Percentiles rank a stretch among this genome's conserved stretches.
phyloP scores from a whole-genome alignment of 1,140 invertebrate species.

The Heterodera carotae region DNA sequence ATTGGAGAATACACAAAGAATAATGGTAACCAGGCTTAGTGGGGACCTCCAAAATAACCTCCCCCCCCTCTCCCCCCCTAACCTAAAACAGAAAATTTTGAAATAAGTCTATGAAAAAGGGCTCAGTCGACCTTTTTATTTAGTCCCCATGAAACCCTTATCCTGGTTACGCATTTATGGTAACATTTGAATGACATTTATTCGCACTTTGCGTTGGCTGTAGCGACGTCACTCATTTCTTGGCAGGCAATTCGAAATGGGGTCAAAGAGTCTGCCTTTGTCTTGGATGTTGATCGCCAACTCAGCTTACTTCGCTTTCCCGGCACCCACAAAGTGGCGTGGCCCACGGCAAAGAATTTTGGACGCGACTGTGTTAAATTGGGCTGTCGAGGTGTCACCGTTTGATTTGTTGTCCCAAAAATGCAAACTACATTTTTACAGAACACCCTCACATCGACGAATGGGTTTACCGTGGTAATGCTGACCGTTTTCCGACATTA shows the following conservation, averaged over 20 bases:
- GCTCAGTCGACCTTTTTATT: too few relatives aligned
- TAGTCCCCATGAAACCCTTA: too few relatives aligned
- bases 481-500: conserved; percentile 34
- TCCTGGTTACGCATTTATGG: too few relatives aligned
- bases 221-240: not conserved
- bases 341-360: conserved; percentile 6
- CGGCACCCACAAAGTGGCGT: conserved; percentile 3
- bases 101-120: too few relatives aligned
- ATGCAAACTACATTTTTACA: not conserved
- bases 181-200: too few relatives aligned
- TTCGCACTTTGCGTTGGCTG: too few relatives aligned
- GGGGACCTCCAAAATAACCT: too few relatives aligned
- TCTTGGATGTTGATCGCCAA: conserved; percentile 38
- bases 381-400: conserved; percentile 14
- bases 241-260: conserved; percentile 31
- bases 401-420: conserved; percentile 14
- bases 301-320: conserved; percentile 36
- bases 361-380: conserved; percentile 29
- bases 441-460: conserved; percentile 36
- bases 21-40: conserved; percentile 35
- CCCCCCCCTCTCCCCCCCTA: too few relatives aligned
- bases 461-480: conserved; percentile 38
- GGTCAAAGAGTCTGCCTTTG: conserved; percentile 35
- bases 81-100: too few relatives aligned
- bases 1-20: conserved; percentile 31